A percentile compares a stretch with the other conserved stretches of the same genome.
Conservation (phyloP, 1,140 invertebrate genomes). For the Diploscapter pachys region DNA sequence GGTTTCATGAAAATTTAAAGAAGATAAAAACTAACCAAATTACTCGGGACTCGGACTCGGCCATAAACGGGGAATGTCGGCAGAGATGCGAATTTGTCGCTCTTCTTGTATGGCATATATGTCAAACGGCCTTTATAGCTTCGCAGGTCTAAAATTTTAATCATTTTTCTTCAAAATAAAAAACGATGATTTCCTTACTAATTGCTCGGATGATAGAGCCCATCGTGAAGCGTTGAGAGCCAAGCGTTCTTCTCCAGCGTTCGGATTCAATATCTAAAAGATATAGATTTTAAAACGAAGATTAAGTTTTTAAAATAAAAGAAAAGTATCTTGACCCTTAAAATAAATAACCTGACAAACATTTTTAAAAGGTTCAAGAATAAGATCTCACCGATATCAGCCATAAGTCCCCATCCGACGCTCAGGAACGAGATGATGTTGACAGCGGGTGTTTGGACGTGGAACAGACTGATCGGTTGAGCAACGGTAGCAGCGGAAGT, state of each 20-base stretch:
- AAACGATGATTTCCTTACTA: slow-evolving; percentile 23
- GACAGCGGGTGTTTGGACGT: slow-evolving; percentile 33
- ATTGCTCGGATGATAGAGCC: slow-evolving; percentile 36
- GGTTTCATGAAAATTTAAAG: slow-evolving; percentile 26
- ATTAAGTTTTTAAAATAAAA: too few relatives aligned
- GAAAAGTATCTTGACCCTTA: too few relatives aligned
- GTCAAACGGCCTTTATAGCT: slow-evolving; percentile 18
- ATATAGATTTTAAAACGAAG: neutral
- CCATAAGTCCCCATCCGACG: slow-evolving; percentile 48
- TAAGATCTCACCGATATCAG: slow-evolving; percentile 43
- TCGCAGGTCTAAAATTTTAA: slow-evolving; percentile 4
- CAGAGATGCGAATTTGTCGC: neutral
- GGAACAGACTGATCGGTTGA: slow-evolving; percentile 36
- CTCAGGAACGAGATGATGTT: slow-evolving; percentile 43
- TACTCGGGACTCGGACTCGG: neutral
- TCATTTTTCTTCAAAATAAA: slow-evolving; percentile 15
- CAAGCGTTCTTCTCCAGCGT: slow-evolving; percentile 41
- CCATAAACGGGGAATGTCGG: neutral
- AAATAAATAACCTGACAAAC: neutral
- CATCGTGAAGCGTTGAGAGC: slow-evolving; percentile 36
- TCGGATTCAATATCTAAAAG: slow-evolving; percentile 50
- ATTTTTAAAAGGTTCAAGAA: slow-evolving; percentile 7
- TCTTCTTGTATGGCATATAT: neutral
- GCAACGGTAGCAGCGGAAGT: slow-evolving; percentile 3
- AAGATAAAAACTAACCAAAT: neutral